Conservation (phyloP, 2,113 vertebrate species). For the Acrocephalus kingi region DNA sequence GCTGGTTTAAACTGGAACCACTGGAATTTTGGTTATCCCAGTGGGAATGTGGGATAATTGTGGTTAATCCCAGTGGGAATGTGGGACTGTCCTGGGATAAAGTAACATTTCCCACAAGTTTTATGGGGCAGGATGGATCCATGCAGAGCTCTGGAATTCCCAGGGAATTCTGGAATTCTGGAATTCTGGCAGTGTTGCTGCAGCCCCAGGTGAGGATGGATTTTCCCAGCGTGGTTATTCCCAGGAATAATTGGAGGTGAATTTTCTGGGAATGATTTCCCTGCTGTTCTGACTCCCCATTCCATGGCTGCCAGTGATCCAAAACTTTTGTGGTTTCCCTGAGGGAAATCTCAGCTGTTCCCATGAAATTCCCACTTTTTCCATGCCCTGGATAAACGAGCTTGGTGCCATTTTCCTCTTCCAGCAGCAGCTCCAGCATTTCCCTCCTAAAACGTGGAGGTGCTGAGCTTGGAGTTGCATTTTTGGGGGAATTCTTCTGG, state of each 20-base stretch:
- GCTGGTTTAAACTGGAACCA: neutral
- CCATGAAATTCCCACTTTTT: neutral
- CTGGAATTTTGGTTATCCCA: neutral
- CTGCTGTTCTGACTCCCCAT: neutral
- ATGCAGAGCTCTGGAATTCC: neutral
- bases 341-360: neutral
- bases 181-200: neutral
- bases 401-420: neutral
- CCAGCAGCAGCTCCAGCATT: neutral
- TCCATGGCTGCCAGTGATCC: neutral
- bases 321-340: rapidly evolving
- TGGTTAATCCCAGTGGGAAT: too few relatives aligned
- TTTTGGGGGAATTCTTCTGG: neutral
- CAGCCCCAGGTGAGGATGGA: neutral
- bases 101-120: rapidly evolving
- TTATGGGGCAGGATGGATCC: neutral
- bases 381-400: neutral
- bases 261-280: neutral
- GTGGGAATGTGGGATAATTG: too few relatives aligned
- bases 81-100: neutral
- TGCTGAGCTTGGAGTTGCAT: neutral
- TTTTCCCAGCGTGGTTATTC: rapidly evolving
- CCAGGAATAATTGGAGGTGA: neutral
- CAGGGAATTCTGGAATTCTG: too few relatives aligned
- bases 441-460: neutral